phyloP scores from a whole-genome alignment of 2,113 vertebrate species.

The Hirundichthys speculiger region DNA sequence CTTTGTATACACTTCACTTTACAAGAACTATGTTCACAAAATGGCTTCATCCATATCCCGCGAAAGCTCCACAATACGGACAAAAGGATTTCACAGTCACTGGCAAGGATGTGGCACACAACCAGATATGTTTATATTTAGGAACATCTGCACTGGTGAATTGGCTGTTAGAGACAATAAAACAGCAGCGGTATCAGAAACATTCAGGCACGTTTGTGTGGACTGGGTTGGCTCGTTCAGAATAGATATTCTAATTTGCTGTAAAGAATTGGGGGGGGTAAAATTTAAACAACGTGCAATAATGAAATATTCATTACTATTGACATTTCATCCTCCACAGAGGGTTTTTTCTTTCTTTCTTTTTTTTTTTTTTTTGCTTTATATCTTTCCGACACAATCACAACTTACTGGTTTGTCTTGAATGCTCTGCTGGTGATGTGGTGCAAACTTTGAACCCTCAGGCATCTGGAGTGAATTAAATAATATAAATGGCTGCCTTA shows the following conservation, averaged over 20 bases:
- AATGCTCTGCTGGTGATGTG: not conserved
- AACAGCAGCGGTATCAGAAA: not conserved
- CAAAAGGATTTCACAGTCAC: slow-evolving; percentile 35
- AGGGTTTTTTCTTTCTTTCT: slow-evolving; percentile 3
- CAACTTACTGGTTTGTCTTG: not conserved
- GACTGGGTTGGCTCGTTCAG: slow-evolving; percentile 5
- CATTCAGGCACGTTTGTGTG: slow-evolving; percentile 8
- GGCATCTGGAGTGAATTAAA: not conserved
- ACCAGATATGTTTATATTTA: slow-evolving; percentile 21
- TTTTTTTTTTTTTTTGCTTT: slow-evolving; percentile 8
- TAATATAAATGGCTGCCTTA: not conserved
- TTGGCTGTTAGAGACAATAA: slow-evolving; percentile 9
- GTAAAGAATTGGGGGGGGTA: slow-evolving; percentile 8
- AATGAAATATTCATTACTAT: slow-evolving; percentile 29
- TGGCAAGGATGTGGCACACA: slow-evolving; percentile 10
- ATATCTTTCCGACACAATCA: slow-evolving; percentile 7
- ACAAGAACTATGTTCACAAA: slow-evolving; percentile 71
- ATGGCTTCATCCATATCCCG: slow-evolving; percentile 67
- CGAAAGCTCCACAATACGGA: slow-evolving; percentile 32
- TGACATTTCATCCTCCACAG: slow-evolving; percentile 19
- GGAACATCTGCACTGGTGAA: not conserved
- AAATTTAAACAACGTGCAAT: slow-evolving; percentile 18
- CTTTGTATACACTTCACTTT: slow-evolving; percentile 77
- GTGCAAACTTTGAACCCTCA: not conserved
- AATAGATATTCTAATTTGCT: slow-evolving; percentile 19